Evolutionary conservation across 2,797 vertebrate species (phyloP).

Genomic region (Ambastaia sidthimunki): DNA sequence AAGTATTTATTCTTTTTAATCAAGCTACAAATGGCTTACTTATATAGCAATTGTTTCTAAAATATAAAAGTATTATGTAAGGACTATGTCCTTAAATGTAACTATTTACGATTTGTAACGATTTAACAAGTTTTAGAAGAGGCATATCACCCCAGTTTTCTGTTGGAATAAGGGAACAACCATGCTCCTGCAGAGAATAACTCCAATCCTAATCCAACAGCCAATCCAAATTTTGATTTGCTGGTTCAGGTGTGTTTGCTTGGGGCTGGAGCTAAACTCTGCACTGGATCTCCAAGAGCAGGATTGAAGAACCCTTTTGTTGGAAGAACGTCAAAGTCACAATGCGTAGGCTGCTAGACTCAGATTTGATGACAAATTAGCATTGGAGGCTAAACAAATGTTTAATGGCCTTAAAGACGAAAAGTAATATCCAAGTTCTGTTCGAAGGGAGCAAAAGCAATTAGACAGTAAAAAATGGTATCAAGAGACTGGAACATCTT

Average conservation of each 20-base stretch:
- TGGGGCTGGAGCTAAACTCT: background rate
- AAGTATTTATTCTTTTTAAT: too few relatives aligned
- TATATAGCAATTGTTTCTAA: too few relatives aligned
- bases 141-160: background rate
- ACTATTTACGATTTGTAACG: background rate
- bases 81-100: background rate
- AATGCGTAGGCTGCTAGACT: slow-evolving; percentile 3
- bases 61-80: too few relatives aligned
- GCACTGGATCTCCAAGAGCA: background rate
- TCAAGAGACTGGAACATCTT: slow-evolving; percentile 58
- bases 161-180: background rate
- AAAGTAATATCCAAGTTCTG: slow-evolving; percentile 51
- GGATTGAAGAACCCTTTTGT: background rate
- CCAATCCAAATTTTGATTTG: background rate
- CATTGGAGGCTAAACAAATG: slow-evolving; percentile 53
- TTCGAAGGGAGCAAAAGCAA: slow-evolving; percentile 53
- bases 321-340: background rate
- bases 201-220: background rate
- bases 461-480: slow-evolving; percentile 59
- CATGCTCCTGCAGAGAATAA: background rate
- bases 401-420: slow-evolving; percentile 47
- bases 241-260: background rate
- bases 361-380: slow-evolving; percentile 49
- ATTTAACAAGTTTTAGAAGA: background rate
- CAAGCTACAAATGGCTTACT: too few relatives aligned